A percentile compares a stretch with the other conserved stretches of the same genome.
These are phyloP conservation scores for Bucco capensis DNA, from an alignment of 2,113 vertebrate genomes.

Conservation along the genomic window DNA sequence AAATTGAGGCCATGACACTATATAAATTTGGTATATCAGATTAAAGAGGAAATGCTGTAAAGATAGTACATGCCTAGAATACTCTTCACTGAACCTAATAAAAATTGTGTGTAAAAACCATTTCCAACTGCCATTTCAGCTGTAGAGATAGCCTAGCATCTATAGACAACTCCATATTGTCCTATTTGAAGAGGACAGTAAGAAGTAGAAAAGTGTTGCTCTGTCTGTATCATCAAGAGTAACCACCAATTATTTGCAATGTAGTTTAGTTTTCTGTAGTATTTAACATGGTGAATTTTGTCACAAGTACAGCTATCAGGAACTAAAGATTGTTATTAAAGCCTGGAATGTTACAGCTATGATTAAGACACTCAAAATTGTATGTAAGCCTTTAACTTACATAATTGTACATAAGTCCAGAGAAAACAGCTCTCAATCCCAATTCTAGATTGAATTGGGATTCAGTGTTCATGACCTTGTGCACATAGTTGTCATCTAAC, in stretches of 20 bases:
- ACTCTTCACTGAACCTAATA: background rate
- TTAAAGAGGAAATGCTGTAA: background rate
- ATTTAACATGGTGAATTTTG: background rate
- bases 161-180: background rate
- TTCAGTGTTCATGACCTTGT: background rate
- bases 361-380: background rate
- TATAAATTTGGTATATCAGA: constrained; percentile 18
- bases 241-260: background rate
- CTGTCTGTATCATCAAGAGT: background rate
- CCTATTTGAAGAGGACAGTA: background rate
- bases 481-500: background rate
- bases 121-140: background rate
- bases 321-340: background rate
- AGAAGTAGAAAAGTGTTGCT: background rate
- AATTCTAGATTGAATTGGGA: too few species aligned
- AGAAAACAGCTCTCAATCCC: background rate
- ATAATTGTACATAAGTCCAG: background rate
- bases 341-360: background rate
- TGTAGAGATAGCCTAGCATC: background rate
- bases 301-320: background rate
- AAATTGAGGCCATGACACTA: constrained; percentile 35
- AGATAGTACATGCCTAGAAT: background rate
- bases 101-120: background rate
- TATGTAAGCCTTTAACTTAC: background rate
- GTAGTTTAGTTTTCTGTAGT: background rate